Evolutionary conservation across 2,113 vertebrate species (phyloP), one percentile per base, ranked within the genome.

Genomic region (Oostethus manadensis): DNA sequence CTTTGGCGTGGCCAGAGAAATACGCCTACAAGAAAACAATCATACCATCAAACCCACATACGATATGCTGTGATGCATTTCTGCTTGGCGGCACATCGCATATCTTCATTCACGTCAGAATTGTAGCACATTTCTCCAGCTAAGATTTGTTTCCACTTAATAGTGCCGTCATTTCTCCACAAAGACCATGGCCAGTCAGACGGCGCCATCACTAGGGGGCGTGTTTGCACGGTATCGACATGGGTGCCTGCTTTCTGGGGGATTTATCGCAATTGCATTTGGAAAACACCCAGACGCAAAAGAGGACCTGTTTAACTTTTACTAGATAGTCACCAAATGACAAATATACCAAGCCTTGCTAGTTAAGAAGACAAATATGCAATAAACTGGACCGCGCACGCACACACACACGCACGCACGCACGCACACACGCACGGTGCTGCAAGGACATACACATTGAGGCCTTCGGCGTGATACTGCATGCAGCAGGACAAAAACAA

Each of bases 1-100:
- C 61, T 93, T 93, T 16, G 96, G 93, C 70, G 88, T 95, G 29
- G 96, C 96, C 78, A 99, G 86, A 66, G 96, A 97, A 77, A 98
- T 97, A 23, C 96, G 93, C 38, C 97, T 99, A 70, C 10, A 55
- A 10, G 66, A 73, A 64, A 42, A 58, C 45, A 56, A 16, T 45
- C 38, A 13, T 2, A 38, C 10, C 9, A 1, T 42, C 38, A 42
- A 14, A 42, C 0, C 38, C 38, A 42, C 38, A 42, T 42, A 40
- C 11, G 10, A 40, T 13, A 3, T 40, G 38, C 38, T 40, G 38
- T 40, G 35, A 38, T 38, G 35, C 26, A 29, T 40, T 40, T 13
- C 5, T 33, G 29, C 29, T 33, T 33, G 5, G 29, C 29, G 29
- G 23, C 23, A 29, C 26, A 6, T 29, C 9, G 10, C 11, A 40